Base-by-base conservation (phyloP, 2,888 invertebrate species). In the Anthophora plumipes region DNA sequence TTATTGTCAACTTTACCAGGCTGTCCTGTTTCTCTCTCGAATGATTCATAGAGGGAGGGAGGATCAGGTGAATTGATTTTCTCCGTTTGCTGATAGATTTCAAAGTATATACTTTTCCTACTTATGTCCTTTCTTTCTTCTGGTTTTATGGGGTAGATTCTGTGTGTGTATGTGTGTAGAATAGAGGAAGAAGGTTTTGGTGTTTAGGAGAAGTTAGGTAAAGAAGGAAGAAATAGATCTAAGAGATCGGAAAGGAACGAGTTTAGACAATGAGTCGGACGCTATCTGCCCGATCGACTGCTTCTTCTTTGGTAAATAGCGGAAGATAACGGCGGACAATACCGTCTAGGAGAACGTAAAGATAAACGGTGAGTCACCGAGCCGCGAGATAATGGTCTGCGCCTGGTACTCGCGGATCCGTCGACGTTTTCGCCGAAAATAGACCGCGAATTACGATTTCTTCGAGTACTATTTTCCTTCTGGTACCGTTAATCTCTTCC, bases 341-440 rank as follows among this genome's bases (percentile, higher is more conserved):
- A 82, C 78, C 72, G 82, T 85, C 85, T 79, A 73, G 82, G 57
- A 60, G 69, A 85, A 68, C 78, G 82, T 61, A 46, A 52, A 84
- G 85, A 84, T 84, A 84, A 84, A 82, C 77, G 63, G 68, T 82
- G 84, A 85, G 63, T 85, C 84, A 79, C 64, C 55, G 43, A 61
- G 12, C 39, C 57, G 63, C 54, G 67, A 71, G 77, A 85, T 82
- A 83, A 79, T 48, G 69, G 59, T 77, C 63, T 25, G 73, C 25
- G 46, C 64, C 46, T 55, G 70, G 72, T 74, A 63, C 31, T 4
- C 79, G 60, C 63, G 71, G 25, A 55, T 50, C 37, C n/a, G 37
- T 43, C n/a, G 11, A 50, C 9, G 41, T 61, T 59, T 60, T 57
- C 43, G 59, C 22, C 50, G 25, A 77, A 60, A 46, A 60, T 39